A percentile compares a stretch with the other conserved stretches of the same genome.
Evolutionary conservation across 2,113 vertebrate species (phyloP).

Genomic region (Taurulus bubalis): DNA sequence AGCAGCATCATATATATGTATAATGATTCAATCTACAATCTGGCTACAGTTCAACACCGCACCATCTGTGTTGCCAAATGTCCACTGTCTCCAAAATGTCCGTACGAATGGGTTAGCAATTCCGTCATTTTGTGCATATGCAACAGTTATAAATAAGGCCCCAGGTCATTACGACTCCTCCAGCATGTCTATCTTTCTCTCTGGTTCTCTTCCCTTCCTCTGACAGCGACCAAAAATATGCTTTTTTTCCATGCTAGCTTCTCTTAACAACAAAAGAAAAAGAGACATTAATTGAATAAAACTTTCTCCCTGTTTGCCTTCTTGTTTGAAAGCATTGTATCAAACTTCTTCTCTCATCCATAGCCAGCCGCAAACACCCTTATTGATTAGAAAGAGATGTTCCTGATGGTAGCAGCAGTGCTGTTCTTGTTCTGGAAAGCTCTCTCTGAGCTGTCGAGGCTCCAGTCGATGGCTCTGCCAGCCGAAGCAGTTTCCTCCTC

Average conservation of each 20-base stretch:
- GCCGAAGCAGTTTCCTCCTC: background rate
- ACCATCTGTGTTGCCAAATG: background rate
- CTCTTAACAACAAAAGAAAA: background rate
- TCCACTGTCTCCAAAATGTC: background rate
- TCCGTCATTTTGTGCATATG: background rate
- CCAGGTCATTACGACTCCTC: background rate
- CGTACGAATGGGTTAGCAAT: too few species aligned
- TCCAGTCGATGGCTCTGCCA: conserved; percentile 4
- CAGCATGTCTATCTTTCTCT: background rate
- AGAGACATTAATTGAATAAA: background rate
- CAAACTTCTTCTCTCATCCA: background rate
- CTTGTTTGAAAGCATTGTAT: background rate
- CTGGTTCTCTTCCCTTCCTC: background rate
- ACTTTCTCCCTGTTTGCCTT: background rate
- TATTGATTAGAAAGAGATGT: conserved; percentile 1
- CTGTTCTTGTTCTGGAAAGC: conserved; percentile 10
- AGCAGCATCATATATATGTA: too few species aligned
- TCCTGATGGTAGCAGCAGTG: conserved; percentile 4
- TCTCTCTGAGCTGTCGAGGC: conserved; percentile 1
- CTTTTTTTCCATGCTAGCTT: too few species aligned
- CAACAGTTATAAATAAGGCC: background rate
- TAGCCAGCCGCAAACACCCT: background rate
- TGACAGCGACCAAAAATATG: too few species aligned
- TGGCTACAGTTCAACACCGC: too few species aligned
- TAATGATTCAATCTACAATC: too few species aligned